Evolutionary conservation across 1,140 invertebrate genomes (phyloP).

Genomic region (Lepidostoma basale): DNA sequence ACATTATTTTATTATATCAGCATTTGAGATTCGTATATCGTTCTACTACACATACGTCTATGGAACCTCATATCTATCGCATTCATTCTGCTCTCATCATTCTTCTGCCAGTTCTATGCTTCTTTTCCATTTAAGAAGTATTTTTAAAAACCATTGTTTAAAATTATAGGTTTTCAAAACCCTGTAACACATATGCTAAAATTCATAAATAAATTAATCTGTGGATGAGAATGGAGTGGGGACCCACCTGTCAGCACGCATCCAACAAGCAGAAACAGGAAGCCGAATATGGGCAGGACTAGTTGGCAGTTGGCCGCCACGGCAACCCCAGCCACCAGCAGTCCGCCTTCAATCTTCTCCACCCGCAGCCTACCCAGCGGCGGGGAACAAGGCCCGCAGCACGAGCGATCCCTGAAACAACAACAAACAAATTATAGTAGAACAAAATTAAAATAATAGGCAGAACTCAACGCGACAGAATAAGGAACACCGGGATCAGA

Average conservation of each 20-base stretch:
- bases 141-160: too few species aligned
- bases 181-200: too few species aligned
- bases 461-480: neutral
- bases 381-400: constrained; percentile 63
- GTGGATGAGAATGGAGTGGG: neutral
- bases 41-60: too few species aligned
- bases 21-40: too few species aligned
- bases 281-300: constrained; percentile 75
- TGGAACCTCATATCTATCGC: too few species aligned
- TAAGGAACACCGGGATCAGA: neutral
- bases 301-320: constrained; percentile 78
- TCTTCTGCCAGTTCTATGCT: too few species aligned
- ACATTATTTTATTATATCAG: too few species aligned
- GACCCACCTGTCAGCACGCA: constrained; percentile 71
- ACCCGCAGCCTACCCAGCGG: constrained; percentile 66
- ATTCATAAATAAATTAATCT: too few species aligned
- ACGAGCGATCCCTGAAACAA: constrained; percentile 49
- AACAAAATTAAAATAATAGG: neutral
- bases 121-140: too few species aligned
- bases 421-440: neutral
- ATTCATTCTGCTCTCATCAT: too few species aligned
- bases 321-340: constrained; percentile 75
- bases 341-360: constrained; percentile 75
- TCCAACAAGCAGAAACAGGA: constrained; percentile 74
- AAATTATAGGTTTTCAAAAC: too few species aligned